These are phyloP conservation scores for Eurytoma adleriae DNA, from an alignment of 2,888 invertebrate genomes.

Conservation along the genomic window DNA sequence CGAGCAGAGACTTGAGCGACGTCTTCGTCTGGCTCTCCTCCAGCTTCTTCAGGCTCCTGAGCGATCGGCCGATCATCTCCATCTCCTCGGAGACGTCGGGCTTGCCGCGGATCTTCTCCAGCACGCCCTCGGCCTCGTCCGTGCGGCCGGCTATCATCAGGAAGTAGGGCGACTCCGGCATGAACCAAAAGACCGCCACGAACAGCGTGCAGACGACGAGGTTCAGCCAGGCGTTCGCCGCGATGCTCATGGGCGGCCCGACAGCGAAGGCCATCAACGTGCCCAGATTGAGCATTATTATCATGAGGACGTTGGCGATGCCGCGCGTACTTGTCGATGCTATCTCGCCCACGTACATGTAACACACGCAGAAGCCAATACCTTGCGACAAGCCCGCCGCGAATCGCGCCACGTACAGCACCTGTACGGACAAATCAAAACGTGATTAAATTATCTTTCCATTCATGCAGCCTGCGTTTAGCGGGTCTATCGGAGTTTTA, in stretches of 20 bases:
- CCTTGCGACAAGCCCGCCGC: slow-evolving; percentile 62
- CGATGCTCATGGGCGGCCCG: slow-evolving; percentile 65
- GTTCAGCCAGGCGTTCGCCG: slow-evolving; percentile 64
- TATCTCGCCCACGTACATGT: slow-evolving; percentile 66
- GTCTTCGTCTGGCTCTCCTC: slow-evolving; percentile 35
- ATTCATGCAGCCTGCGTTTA: too few species aligned
- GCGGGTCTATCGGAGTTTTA: too few species aligned
- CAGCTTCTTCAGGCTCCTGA: slow-evolving; percentile 42
- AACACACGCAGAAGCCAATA: slow-evolving; percentile 58
- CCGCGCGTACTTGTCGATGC: slow-evolving; percentile 75
- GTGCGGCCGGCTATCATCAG: slow-evolving; percentile 66
- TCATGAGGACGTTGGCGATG: slow-evolving; percentile 79
- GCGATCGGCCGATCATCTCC: slow-evolving; percentile 58
- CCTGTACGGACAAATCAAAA: slow-evolving; percentile 54
- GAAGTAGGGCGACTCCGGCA: slow-evolving; percentile 78
- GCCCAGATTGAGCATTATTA: slow-evolving; percentile 77
- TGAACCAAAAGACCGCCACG: slow-evolving; percentile 70
- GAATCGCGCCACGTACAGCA: slow-evolving; percentile 63
- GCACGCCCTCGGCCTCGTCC: slow-evolving; percentile 73
- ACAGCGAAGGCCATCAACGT: slow-evolving; percentile 66
- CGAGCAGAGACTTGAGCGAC: slow-evolving; percentile 63
- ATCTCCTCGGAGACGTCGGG: slow-evolving; percentile 78
- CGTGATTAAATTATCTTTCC: background rate
- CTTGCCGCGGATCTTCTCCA: slow-evolving; percentile 76
- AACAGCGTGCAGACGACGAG: slow-evolving; percentile 70